Evolutionary conservation across 1,140 invertebrate species (phyloP).

Genomic region (Bombus turneri): DNA sequence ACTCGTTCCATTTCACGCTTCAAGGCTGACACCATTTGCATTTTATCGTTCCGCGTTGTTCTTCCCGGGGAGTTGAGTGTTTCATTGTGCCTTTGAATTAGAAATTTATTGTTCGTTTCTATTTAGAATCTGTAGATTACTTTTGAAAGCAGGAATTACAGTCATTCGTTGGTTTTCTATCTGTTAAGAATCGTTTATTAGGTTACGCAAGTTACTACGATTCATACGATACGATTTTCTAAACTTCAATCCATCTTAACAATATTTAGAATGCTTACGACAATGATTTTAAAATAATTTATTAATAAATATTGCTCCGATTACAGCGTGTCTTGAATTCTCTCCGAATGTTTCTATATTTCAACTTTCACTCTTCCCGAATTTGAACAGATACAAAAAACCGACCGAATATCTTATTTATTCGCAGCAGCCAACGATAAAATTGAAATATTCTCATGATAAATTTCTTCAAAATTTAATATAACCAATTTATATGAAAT

Average conservation of each 20-base stretch:
- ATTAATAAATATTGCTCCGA: not conserved
- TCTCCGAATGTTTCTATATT: not conserved
- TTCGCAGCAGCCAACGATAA: not conserved
- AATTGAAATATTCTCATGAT: not conserved
- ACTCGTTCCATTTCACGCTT: slow-evolving; percentile 24
- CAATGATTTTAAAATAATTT: not conserved
- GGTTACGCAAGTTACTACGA: not conserved
- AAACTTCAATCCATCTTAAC: too few species aligned
- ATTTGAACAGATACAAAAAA: not conserved
- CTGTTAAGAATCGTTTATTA: not conserved
- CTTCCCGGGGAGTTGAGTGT: not conserved
- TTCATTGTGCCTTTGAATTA: not conserved
- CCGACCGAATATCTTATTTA: not conserved
- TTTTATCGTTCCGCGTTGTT: not conserved
- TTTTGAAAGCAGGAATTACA: too few species aligned
- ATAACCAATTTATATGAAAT: too few species aligned
- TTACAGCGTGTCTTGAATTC: not conserved
- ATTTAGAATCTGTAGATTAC: too few species aligned
- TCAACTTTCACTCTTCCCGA: not conserved
- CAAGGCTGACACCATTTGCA: slow-evolving; percentile 20
- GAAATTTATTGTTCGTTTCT: not conserved
- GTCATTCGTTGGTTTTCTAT: not conserved
- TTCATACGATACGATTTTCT: too few species aligned
- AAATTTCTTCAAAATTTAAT: not conserved
- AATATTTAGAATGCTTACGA: not conserved